These are phyloP conservation scores for Anolis carolinensis DNA, from an alignment of 2,113 vertebrate genomes.

Conservation along the genomic window DNA sequence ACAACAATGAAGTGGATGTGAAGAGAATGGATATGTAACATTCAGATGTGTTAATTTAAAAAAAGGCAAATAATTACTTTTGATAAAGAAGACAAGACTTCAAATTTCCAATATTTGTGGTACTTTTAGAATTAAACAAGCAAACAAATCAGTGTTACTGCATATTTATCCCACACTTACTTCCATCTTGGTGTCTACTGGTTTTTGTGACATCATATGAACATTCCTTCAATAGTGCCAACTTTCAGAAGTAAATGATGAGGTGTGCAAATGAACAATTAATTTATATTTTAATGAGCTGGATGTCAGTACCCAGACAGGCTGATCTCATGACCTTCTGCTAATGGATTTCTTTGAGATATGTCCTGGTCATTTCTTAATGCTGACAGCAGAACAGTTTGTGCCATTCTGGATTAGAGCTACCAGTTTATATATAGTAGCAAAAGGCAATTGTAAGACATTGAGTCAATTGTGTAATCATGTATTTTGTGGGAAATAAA, in stretches of 20 bases:
- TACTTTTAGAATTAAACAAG: neutral
- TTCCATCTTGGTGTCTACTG: neutral
- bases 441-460: conserved; percentile 42
- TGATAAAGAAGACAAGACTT: neutral
- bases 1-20: neutral
- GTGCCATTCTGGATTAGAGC: conserved; percentile 43
- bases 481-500: conserved; percentile 46
- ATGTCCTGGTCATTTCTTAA: neutral
- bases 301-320: neutral
- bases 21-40: neutral
- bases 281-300: neutral
- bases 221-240: neutral
- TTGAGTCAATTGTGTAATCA: conserved; percentile 55
- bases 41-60: neutral
- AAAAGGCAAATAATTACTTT: neutral
- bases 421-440: conserved; percentile 43
- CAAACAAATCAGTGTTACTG: neutral
- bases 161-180: neutral
- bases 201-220: neutral
- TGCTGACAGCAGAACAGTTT: neutral
- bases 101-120: too few relatives aligned
- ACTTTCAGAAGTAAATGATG: neutral
- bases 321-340: neutral
- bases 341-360: conserved; percentile 12
- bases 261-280: neutral